A percentile compares a stretch with the other conserved stretches of the same genome.
Conservation (phyloP, 2,113 vertebrate species). For the Corythaeola cristata region DNA sequence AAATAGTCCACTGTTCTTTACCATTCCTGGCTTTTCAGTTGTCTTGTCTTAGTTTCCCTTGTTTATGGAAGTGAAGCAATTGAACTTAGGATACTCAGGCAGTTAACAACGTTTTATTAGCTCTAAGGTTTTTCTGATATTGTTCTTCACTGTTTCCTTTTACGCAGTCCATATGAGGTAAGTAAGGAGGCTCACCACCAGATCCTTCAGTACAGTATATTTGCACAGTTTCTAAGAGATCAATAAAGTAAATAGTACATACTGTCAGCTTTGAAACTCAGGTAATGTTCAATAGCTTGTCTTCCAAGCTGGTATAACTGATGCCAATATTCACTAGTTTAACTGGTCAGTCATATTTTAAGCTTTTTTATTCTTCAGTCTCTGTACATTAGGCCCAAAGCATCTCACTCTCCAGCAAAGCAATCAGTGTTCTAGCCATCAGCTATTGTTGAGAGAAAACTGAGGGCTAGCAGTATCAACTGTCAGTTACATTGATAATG, state of each 20-base stretch:
- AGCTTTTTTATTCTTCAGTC: neutral
- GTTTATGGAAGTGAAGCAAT: neutral
- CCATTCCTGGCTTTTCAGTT: neutral
- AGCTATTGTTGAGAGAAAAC: neutral
- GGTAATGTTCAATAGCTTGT: neutral
- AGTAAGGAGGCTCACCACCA: neutral
- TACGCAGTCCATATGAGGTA: neutral
- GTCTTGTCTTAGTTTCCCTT: neutral
- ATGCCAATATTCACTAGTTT: neutral
- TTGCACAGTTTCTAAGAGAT: neutral
- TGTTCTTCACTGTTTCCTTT: neutral
- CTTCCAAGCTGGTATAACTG: neutral
- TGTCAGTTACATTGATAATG: neutral
- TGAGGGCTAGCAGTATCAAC: neutral
- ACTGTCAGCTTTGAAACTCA: neutral
- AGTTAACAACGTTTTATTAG: neutral
- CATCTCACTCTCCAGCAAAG: neutral
- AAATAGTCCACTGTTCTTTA: neutral
- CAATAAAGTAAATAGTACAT: neutral
- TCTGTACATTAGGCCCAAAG: neutral
- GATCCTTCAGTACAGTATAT: neutral
- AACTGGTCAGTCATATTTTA: neutral
- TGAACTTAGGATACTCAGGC: neutral
- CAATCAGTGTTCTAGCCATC: neutral
- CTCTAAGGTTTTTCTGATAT: neutral